phyloP scores from a whole-genome alignment of 2,797 vertebrate species.

The Molossus alvarezi region DNA sequence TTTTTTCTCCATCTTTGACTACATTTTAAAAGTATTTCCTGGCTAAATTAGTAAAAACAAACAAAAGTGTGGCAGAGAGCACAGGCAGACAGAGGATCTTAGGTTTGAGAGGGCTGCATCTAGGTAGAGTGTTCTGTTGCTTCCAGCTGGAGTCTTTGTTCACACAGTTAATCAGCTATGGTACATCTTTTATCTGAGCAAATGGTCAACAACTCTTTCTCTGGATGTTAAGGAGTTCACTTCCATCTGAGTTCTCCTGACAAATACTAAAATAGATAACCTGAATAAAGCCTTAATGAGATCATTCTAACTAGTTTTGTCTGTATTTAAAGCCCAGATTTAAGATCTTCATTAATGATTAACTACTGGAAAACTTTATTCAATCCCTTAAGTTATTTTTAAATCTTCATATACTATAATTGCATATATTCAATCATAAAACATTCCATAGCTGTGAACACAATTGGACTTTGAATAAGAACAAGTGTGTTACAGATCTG shows the following conservation, averaged over 20 bases:
- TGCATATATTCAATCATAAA: conserved; percentile 80
- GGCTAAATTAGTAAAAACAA: conserved; percentile 39
- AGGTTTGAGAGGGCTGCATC: background rate
- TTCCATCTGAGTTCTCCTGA: conserved; percentile 82
- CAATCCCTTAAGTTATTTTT: conserved; percentile 82
- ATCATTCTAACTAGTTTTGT: conserved; percentile 82
- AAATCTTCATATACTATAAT: conserved; percentile 83
- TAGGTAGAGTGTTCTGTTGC: conserved; percentile 47
- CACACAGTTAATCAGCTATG: conserved; percentile 72
- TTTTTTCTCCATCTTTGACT: conserved; percentile 20
- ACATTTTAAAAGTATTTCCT: conserved; percentile 43
- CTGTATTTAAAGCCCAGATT: conserved; percentile 84
- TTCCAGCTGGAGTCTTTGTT: conserved; percentile 71
- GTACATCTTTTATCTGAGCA: conserved; percentile 68
- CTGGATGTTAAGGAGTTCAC: conserved; percentile 76
- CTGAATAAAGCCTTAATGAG: conserved; percentile 82
- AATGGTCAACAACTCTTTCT: conserved; percentile 70
- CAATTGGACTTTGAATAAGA: conserved; percentile 78
- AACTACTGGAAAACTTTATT: conserved; percentile 82
- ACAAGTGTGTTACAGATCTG: conserved; percentile 75
- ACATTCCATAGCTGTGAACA: conserved; percentile 74
- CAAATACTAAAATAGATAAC: conserved; percentile 84
- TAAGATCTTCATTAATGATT: conserved; percentile 84
- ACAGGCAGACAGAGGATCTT: background rate
- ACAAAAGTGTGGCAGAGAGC: background rate